phyloP scores from a whole-genome alignment of 2,797 vertebrate genomes.

The Alauda arvensis region DNA sequence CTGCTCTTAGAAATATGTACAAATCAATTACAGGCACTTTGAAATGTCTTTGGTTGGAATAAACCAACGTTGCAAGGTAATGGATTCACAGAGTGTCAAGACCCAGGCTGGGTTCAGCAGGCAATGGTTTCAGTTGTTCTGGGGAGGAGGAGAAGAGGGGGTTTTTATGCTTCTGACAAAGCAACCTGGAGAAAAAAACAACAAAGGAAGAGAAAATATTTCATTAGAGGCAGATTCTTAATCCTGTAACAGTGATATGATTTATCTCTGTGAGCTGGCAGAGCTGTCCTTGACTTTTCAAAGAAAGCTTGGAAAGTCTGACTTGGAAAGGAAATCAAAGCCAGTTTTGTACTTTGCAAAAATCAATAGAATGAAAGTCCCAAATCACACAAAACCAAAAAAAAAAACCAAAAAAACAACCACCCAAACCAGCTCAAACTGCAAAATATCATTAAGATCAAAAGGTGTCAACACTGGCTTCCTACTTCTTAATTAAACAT shows the following conservation, averaged over 20 bases:
- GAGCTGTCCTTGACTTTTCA: conserved; percentile 19
- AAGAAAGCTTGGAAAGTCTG: background rate
- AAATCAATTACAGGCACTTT: conserved; percentile 99
- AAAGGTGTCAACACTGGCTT: background rate
- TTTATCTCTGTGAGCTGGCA: conserved; percentile 24
- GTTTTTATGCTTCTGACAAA: conserved; percentile 87
- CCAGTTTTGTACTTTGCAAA: background rate
- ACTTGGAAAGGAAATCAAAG: conserved; percentile 26
- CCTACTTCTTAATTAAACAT: background rate
- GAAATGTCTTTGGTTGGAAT: conserved; percentile 99
- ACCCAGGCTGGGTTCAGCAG: conserved; percentile 85
- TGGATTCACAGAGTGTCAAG: conserved; percentile 86
- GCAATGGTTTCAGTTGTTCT: conserved; percentile 78
- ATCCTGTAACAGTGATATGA: background rate
- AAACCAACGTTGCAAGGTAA: conserved; percentile 93
- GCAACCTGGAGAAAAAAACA: conserved; percentile 78
- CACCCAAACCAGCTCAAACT: background rate
- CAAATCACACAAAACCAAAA: background rate
- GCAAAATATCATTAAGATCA: background rate
- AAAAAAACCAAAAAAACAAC: background rate
- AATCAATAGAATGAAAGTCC: background rate
- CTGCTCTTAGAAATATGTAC: conserved; percentile 90
- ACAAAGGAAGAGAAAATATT: conserved; percentile 38
- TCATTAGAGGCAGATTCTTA: background rate
- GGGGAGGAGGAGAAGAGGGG: background rate